These are phyloP conservation scores for Athalia circularis DNA, from an alignment of 2,888 invertebrate species.

Conservation along the genomic window DNA sequence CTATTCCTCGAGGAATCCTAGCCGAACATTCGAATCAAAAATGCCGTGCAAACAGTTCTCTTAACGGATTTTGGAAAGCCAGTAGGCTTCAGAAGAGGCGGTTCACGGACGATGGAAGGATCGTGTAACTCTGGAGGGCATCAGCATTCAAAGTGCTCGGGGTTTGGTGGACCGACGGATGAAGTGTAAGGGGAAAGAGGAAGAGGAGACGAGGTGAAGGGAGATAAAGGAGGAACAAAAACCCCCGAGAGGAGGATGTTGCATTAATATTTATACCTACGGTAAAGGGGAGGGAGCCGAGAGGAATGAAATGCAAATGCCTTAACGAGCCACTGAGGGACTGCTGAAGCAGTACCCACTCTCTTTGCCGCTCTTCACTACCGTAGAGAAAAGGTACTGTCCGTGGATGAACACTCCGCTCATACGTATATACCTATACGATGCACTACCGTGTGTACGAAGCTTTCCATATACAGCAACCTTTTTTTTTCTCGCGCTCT, in stretches of 20 bases:
- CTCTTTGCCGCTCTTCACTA: conserved; percentile 38
- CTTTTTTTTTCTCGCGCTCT: conserved; percentile 5
- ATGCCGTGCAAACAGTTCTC: background rate
- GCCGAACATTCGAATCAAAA: too few relatives aligned
- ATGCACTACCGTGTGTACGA: background rate
- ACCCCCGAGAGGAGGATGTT: conserved; percentile 73
- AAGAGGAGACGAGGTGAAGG: conserved; percentile 54
- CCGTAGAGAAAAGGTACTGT: background rate
- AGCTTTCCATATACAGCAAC: conserved; percentile 2
- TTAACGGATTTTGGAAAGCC: conserved; percentile 30
- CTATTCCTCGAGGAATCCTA: background rate
- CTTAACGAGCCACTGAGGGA: conserved; percentile 74
- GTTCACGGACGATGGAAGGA: conserved; percentile 16
- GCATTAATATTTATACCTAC: conserved; percentile 73
- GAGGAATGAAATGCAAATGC: conserved; percentile 73
- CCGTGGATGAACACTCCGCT: conserved; percentile 32
- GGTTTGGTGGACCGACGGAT: conserved; percentile 40
- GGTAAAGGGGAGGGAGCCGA: conserved; percentile 63
- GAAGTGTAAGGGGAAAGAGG: conserved; percentile 56
- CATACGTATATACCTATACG: background rate
- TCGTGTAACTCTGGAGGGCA: conserved; percentile 64
- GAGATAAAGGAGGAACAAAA: conserved; percentile 67
- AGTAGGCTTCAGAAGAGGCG: conserved; percentile 30
- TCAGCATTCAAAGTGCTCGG: conserved; percentile 74
- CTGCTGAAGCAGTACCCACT: conserved; percentile 62